phyloP scores from a whole-genome alignment of 2,797 vertebrate genomes.

The Lepus townsendii region DNA sequence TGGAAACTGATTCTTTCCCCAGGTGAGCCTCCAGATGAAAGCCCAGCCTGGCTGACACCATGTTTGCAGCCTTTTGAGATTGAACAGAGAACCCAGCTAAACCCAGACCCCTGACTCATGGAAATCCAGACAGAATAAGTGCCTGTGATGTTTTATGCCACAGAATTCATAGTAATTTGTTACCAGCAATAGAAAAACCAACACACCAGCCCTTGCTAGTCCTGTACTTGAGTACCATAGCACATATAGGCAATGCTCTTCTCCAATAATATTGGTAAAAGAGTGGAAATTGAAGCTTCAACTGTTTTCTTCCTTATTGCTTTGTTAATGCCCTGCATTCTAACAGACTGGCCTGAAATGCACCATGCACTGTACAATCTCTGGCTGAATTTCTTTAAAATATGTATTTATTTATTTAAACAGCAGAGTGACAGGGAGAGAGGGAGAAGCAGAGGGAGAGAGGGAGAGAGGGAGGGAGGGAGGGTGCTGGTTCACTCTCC shows the following conservation, averaged over 20 bases:
- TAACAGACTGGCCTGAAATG: not conserved
- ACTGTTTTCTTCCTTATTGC: not conserved
- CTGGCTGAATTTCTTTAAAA: slow-evolving; percentile 14
- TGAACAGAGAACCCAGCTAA: slow-evolving; percentile 42
- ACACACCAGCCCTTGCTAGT: not conserved
- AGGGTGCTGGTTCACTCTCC: too few species aligned
- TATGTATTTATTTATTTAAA: too few species aligned
- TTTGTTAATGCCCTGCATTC: slow-evolving; percentile 29
- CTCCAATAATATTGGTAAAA: slow-evolving; percentile 12
- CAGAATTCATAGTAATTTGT: slow-evolving; percentile 22
- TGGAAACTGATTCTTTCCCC: slow-evolving; percentile 22
- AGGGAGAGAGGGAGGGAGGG: too few species aligned
- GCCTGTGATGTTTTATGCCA: not conserved
- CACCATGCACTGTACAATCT: not conserved
- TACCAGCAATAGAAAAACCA: slow-evolving; percentile 30
- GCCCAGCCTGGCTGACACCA: not conserved
- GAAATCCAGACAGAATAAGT: slow-evolving; percentile 17
- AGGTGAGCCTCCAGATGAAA: slow-evolving; percentile 42
- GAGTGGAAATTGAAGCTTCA: slow-evolving; percentile 16
- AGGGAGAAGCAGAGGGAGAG: too few species aligned
- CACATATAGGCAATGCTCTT: not conserved
- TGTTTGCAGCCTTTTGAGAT: not conserved
- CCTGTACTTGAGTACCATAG: not conserved
- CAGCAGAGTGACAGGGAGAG: too few species aligned
- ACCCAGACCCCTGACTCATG: not conserved